A percentile compares a stretch with the other conserved stretches of the same genome.
These are phyloP conservation scores for Proterorhinus semilunaris DNA, from an alignment of 2,113 vertebrate genomes.

Conservation along the genomic window DNA sequence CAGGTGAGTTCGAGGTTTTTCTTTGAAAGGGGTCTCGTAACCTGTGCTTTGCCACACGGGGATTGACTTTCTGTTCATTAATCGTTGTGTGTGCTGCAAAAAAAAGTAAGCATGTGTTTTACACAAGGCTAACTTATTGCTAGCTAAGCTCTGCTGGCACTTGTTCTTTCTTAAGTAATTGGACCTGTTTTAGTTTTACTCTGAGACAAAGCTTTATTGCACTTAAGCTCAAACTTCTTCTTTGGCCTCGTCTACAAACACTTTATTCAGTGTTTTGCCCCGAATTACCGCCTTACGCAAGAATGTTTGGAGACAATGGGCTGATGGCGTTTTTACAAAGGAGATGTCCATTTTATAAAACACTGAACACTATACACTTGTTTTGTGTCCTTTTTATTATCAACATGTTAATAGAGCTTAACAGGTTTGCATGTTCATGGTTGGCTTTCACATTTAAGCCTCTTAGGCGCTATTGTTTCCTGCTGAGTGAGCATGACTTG, in stretches of 20 bases:
- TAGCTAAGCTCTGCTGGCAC: constrained; percentile 26
- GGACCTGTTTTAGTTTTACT: constrained; percentile 34
- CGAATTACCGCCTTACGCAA: background rate
- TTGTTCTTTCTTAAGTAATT: constrained; percentile 27
- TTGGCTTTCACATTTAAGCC: constrained; percentile 32
- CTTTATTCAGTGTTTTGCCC: background rate
- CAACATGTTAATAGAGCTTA: background rate
- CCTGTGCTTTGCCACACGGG: background rate
- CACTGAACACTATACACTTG: background rate
- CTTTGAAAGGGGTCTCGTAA: no score
- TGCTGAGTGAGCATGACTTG: constrained; percentile 53
- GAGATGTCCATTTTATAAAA: no score
- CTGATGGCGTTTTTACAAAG: background rate
- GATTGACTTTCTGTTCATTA: fast-evolving
- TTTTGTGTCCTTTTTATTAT: background rate
- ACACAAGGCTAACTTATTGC: constrained; percentile 42
- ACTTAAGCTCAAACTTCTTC: background rate
- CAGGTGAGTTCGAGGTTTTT: constrained; percentile 30
- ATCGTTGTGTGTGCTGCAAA: fast-evolving
- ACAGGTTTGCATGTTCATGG: background rate
- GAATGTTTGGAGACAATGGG: background rate
- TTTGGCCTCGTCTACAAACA: background rate
- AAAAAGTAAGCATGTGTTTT: background rate
- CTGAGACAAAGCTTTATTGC: constrained; percentile 1
- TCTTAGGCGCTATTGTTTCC: constrained; percentile 49